Percentiles rank a stretch among this genome's conserved stretches.
phyloP scores from a whole-genome alignment of 2,888 invertebrate genomes.

The Orthosia gracilis region DNA sequence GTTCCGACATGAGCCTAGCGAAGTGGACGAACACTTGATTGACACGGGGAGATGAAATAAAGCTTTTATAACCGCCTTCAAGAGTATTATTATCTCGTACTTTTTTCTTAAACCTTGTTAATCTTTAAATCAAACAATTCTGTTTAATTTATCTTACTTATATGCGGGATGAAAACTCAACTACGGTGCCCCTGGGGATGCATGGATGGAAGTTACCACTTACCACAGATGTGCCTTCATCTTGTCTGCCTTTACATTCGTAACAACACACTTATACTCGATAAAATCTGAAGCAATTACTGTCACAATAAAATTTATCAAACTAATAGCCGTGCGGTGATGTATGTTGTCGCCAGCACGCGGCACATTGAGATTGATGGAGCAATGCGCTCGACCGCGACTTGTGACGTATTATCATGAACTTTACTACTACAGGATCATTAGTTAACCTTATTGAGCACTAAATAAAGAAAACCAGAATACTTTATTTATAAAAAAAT shows the following conservation, averaged over 20 bases:
- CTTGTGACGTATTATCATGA: background rate
- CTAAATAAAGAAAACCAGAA: no score
- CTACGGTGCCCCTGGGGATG: no score
- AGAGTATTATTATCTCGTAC: background rate
- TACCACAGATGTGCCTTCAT: background rate
- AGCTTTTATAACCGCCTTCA: background rate
- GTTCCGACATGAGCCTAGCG: background rate
- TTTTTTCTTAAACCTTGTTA: background rate
- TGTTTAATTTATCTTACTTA: no score
- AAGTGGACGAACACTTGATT: slow-evolving; percentile 2
- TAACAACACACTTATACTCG: background rate
- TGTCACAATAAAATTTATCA: slow-evolving; percentile 2
- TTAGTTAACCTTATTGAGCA: no score
- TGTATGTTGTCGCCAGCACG: background rate
- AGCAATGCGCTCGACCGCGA: slow-evolving; percentile 10
- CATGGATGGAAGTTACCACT: background rate
- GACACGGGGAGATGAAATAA: slow-evolving; percentile 1
- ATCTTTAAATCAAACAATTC: background rate
- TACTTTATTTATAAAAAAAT: no score
- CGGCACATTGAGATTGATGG: slow-evolving; percentile 2
- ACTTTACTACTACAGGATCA: background rate
- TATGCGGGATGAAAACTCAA: no score
- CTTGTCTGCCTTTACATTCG: no score
- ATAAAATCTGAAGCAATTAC: background rate
- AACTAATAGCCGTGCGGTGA: background rate